Evolutionary conservation across 2,113 vertebrate genomes (phyloP).

Genomic region (Telmatochromis sp.): DNA sequence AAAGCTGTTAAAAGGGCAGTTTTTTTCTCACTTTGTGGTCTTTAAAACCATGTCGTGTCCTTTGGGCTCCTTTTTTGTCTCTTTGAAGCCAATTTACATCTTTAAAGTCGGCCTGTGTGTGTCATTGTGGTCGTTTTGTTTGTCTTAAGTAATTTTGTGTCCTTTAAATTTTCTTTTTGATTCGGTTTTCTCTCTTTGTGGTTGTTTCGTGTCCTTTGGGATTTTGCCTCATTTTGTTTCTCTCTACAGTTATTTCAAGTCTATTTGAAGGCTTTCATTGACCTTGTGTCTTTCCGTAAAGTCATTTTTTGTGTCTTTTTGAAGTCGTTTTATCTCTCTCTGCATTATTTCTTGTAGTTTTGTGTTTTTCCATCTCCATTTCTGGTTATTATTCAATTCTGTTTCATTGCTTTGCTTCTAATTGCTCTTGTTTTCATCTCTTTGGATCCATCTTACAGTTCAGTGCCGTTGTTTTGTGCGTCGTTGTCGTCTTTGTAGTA

Average conservation of each 20-base stretch:
- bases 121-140: not conserved
- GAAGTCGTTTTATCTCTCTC: not conserved
- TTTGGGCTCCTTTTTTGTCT: not conserved
- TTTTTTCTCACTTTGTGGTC: not conserved
- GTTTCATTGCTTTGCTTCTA: not conserved
- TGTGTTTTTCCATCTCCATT: not conserved
- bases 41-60: not conserved
- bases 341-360: not conserved
- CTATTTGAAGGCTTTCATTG: not conserved
- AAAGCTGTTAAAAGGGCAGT: not conserved
- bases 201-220: not conserved
- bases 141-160: not conserved
- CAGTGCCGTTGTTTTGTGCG: not conserved
- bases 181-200: not conserved
- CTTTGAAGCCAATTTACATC: not conserved
- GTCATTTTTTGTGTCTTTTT: not conserved
- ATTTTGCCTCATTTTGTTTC: not conserved
- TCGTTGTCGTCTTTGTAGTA: not conserved
- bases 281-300: not conserved
- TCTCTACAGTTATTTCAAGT: not conserved
- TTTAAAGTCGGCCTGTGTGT: not conserved
- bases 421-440: not conserved
- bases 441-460: not conserved
- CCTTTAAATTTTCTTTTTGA: not conserved
- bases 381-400: not conserved